These are phyloP conservation scores for Drosophila prolongata DNA, from an alignment of 2,888 invertebrate genomes.

Conservation along the genomic window DNA sequence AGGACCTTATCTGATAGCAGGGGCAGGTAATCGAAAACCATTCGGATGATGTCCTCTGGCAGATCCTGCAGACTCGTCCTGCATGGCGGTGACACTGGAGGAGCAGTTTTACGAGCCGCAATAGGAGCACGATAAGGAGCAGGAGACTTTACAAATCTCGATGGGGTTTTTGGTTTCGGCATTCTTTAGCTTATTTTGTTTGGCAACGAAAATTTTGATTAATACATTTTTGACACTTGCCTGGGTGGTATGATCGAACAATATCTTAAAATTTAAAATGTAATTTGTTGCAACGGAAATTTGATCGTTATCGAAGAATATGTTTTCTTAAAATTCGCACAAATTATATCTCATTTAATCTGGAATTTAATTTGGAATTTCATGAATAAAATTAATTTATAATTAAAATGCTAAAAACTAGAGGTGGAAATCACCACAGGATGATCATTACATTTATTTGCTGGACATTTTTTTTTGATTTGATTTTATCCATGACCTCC, in stretches of 20 bases:
- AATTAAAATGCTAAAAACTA: no score
- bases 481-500: not conserved
- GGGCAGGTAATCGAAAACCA: conserved; percentile 52
- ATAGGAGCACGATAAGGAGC: not conserved
- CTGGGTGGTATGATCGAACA: not conserved
- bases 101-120: not conserved
- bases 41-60: conserved; percentile 58
- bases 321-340: no score
- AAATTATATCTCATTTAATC: not conserved
- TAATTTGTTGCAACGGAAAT: no score
- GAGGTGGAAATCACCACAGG: no score
- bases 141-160: not conserved
- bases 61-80: conserved; percentile 37
- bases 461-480: not conserved
- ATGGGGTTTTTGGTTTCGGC: conserved; percentile 11
- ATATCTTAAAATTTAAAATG: no score
- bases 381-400: no score
- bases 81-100: conserved; percentile 1
- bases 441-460: no score
- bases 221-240: conserved; percentile 35
- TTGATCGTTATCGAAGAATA: no score
- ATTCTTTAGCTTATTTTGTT: conserved; percentile 15
- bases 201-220: conserved; percentile 21
- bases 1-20: conserved; percentile 53
- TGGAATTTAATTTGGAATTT: no score